Evolutionary conservation across 2,113 vertebrate genomes (phyloP).

Genomic region (Limanda limanda): DNA sequence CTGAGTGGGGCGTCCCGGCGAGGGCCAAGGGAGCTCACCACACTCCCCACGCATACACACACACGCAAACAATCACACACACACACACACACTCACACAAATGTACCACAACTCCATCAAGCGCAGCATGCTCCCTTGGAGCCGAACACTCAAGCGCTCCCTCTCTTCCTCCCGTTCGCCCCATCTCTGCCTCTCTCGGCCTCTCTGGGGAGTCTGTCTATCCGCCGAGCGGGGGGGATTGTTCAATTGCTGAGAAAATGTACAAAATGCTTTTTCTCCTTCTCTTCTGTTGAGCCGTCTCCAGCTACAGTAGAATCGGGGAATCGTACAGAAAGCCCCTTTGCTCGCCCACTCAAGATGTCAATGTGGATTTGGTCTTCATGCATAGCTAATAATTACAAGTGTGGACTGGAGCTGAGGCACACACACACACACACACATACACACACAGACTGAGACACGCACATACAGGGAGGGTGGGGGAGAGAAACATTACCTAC

Average conservation of each 20-base stretch:
- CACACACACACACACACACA: constrained; percentile 2
- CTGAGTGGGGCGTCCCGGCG: constrained; percentile 66
- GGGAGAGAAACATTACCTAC: constrained; percentile 40
- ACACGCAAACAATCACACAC: constrained; percentile 14
- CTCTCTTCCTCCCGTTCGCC: constrained; percentile 63
- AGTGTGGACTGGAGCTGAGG: constrained; percentile 58
- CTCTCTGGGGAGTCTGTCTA: constrained; percentile 75
- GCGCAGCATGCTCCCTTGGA: constrained; percentile 64
- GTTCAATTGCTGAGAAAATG: constrained; percentile 84
- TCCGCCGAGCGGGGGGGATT: constrained; percentile 73
- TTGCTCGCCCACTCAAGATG: constrained; percentile 78
- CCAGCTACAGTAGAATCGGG: constrained; percentile 52
- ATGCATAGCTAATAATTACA: constrained; percentile 82
- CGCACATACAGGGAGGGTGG: constrained; percentile 24
- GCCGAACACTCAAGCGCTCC: constrained; percentile 67
- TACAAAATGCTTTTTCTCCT: constrained; percentile 79
- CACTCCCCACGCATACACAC: constrained; percentile 51
- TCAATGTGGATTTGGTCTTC: constrained; percentile 80
- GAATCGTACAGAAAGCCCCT: constrained; percentile 69
- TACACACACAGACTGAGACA: constrained; percentile 5
- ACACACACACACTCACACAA: constrained; percentile 53
- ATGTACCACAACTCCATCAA: constrained; percentile 73
- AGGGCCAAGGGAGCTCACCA: constrained; percentile 61
- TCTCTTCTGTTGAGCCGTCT: constrained; percentile 63
- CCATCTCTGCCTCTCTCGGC: constrained; percentile 61